A percentile compares a stretch with the other conserved stretches of the same genome.
Conservation (phyloP, 2,797 vertebrate species). For the Pristis pectinata region DNA sequence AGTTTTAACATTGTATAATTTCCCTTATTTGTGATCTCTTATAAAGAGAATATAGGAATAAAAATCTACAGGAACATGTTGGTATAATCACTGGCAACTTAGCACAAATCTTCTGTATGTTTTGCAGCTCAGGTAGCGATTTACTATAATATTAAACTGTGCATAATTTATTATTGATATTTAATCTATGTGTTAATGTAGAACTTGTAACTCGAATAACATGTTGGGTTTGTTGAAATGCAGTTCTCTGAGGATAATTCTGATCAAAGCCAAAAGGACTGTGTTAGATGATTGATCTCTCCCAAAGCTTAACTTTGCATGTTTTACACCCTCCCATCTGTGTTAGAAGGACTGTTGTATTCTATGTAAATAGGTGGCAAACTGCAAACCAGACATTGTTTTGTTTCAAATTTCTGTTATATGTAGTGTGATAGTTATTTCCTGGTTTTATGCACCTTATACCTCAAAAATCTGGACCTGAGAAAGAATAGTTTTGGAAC, state of each 20-base stretch:
- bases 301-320: background rate
- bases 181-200: background rate
- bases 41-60: background rate
- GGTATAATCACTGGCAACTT: no score
- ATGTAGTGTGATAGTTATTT: background rate
- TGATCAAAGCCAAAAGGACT: background rate
- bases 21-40: background rate
- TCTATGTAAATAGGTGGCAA: background rate
- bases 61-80: background rate
- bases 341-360: background rate
- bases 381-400: background rate
- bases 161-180: background rate
- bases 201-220: background rate
- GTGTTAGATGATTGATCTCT: background rate
- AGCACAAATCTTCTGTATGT: background rate
- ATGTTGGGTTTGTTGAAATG: background rate
- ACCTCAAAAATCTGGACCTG: background rate
- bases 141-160: background rate
- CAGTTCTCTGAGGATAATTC: background rate
- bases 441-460: background rate
- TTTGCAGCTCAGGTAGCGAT: background rate
- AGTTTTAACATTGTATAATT: background rate
- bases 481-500: background rate
- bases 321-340: background rate
- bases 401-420: background rate